phyloP scores from a whole-genome alignment of 2,888 invertebrate species.

The Anorthoa munda region DNA sequence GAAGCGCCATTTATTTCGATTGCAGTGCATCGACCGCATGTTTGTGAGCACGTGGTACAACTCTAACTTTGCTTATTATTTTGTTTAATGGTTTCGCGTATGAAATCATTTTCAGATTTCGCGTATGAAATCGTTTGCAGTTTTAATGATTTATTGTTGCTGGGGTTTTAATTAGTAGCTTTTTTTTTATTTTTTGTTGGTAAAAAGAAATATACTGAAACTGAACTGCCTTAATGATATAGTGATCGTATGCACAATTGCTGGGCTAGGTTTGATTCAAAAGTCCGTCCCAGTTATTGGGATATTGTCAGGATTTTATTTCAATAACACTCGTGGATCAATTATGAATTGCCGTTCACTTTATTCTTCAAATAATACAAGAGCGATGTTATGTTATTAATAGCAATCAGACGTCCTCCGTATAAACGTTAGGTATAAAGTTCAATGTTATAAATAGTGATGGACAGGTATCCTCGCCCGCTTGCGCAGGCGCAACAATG shows the following conservation, averaged over 20 bases:
- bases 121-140: conserved; percentile 22
- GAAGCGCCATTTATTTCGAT: conserved; percentile 67
- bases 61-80: conserved; percentile 40
- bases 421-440: conserved; percentile 21
- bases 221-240: not conserved
- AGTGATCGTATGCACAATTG: not conserved
- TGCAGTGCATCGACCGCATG: conserved; percentile 66
- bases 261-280: not conserved
- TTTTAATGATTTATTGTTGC: not conserved
- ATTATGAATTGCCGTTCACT: no score
- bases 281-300: no score
- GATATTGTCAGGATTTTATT: not conserved
- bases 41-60: conserved; percentile 54
- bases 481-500: conserved; percentile 43
- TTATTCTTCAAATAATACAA: no score
- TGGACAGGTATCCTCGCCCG: conserved; percentile 48
- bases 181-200: not conserved
- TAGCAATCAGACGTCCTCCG: not conserved
- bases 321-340: no score
- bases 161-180: not conserved
- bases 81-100: conserved; percentile 29
- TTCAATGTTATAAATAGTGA: conserved; percentile 45
- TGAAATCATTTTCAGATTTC: conserved; percentile 27
- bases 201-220: not conserved
- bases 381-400: not conserved